A percentile compares a stretch with the other conserved stretches of the same genome.
Evolutionary conservation across 2,797 vertebrate species (phyloP).

Genomic region (Leuciscus waleckii): DNA sequence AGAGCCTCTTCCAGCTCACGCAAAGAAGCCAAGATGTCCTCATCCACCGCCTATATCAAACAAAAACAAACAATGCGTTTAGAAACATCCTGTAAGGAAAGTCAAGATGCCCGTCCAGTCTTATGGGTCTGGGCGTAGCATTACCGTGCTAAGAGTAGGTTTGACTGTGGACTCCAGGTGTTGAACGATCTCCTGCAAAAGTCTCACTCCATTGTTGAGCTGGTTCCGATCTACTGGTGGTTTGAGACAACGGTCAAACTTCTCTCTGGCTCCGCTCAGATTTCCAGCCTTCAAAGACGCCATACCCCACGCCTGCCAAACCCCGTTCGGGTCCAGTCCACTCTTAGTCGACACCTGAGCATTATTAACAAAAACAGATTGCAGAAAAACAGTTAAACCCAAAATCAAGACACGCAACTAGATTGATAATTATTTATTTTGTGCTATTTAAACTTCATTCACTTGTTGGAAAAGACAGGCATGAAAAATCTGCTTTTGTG

Average conservation of each 20-base stretch:
- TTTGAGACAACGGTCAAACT: slow-evolving; percentile 91
- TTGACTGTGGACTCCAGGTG: slow-evolving; percentile 88
- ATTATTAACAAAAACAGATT: not conserved
- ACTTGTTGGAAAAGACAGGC: not conserved
- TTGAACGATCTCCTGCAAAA: slow-evolving; percentile 91
- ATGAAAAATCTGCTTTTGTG: not conserved
- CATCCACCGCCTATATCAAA: slow-evolving; percentile 73
- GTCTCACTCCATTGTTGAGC: slow-evolving; percentile 82
- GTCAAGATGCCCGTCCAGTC: not conserved
- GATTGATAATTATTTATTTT: not conserved
- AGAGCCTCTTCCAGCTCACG: slow-evolving; percentile 86
- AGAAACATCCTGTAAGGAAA: not conserved
- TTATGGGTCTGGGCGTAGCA: slow-evolving; percentile 32
- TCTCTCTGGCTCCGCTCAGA: slow-evolving; percentile 87
- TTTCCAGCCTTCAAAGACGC: slow-evolving; percentile 92
- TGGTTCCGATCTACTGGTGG: slow-evolving; percentile 91
- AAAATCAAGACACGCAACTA: not conserved
- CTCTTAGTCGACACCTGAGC: slow-evolving; percentile 95
- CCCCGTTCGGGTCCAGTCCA: slow-evolving; percentile 90
- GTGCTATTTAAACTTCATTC: not conserved
- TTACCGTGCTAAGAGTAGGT: slow-evolving; percentile 79
- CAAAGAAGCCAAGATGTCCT: slow-evolving; percentile 90
- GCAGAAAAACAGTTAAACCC: not conserved
- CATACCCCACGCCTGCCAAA: slow-evolving; percentile 98
- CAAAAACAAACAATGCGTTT: not conserved